Percentiles rank a stretch among this genome's conserved stretches.
Conservation (phyloP, 2,888 invertebrate genomes). For the Dorcus parallelipipedus region DNA sequence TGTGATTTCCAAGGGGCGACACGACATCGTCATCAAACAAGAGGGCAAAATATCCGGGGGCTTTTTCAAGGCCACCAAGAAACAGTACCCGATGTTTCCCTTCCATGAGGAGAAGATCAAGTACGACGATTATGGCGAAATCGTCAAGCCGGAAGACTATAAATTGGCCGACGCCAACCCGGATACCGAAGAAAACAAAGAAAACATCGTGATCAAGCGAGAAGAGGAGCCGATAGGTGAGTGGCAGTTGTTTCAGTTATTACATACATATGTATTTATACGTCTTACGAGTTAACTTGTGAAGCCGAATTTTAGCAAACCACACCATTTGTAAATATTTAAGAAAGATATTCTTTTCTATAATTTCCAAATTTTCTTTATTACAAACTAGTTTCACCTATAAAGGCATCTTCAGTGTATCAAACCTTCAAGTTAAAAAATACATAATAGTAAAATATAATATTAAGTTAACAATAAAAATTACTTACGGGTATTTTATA, state of each 20-base stretch:
- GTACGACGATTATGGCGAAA: constrained; percentile 95
- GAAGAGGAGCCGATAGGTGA: constrained; percentile 50
- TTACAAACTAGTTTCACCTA: no score
- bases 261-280: no score
- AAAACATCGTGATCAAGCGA: constrained; percentile 61
- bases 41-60: constrained; percentile 65
- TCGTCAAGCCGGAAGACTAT: constrained; percentile 90
- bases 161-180: constrained; percentile 70
- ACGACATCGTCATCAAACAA: constrained; percentile 83
- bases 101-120: constrained; percentile 88
- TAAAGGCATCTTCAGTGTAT: no score
- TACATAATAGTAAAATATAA: no score
- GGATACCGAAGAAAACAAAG: constrained; percentile 68
- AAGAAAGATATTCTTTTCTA: no score
- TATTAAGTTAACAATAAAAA: no score
- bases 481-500: no score
- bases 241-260: neutral
- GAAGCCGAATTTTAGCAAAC: no score
- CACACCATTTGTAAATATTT: no score
- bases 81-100: constrained; percentile 96
- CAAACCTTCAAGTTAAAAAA: no score
- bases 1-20: constrained; percentile 73
- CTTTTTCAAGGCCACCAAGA: constrained; percentile 84
- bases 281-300: no score
- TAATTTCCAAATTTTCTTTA: no score